Evolutionary conservation across 2,797 vertebrate species (phyloP).

Genomic region (Gastrophryne carolinensis): DNA sequence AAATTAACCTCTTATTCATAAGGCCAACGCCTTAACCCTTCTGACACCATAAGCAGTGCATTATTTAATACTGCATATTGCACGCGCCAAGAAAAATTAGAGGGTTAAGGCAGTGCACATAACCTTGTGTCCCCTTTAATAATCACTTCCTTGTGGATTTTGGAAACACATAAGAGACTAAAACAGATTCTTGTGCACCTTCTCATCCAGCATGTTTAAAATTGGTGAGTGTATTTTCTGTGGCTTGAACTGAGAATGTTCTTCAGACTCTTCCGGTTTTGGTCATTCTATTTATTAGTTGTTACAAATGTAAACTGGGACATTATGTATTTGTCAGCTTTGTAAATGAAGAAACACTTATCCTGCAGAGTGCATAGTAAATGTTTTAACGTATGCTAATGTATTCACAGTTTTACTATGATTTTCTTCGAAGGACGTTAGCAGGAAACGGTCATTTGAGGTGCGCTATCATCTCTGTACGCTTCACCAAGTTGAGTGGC

Average conservation of each 20-base stretch:
- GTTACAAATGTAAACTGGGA: no score
- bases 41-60: slow-evolving; percentile 12
- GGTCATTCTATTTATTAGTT: no score
- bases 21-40: slow-evolving; percentile 34
- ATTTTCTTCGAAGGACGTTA: no score
- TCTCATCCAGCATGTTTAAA: neutral
- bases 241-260: no score
- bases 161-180: slow-evolving; percentile 3
- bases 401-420: no score
- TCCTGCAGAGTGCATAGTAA: neutral
- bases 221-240: no score
- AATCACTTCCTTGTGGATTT: slow-evolving; percentile 23
- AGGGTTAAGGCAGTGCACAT: slow-evolving; percentile 35
- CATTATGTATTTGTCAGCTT: neutral
- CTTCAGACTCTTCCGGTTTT: no score
- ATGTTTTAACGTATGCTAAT: no score
- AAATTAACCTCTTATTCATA: slow-evolving; percentile 41
- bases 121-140: slow-evolving; percentile 33
- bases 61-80: slow-evolving; percentile 24
- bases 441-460: no score
- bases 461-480: no score
- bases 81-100: slow-evolving; percentile 20
- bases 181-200: neutral
- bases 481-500: no score
- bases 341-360: neutral